A percentile compares a stretch with the other conserved stretches of the same genome.
phyloP scores from a whole-genome alignment of 1,140 invertebrate genomes.

The Halyomorpha halys region DNA sequence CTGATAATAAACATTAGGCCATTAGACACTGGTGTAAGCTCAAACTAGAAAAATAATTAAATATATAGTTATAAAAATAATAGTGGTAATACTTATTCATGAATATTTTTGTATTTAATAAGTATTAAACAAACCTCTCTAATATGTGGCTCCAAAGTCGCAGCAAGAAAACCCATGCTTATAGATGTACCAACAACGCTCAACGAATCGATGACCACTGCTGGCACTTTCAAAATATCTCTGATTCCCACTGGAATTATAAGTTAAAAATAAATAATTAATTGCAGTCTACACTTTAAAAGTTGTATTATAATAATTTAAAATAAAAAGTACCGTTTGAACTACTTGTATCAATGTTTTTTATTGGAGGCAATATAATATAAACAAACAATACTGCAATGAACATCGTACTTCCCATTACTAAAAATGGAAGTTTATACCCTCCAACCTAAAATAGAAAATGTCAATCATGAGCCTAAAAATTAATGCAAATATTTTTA shows the following conservation, averaged over 20 bases:
- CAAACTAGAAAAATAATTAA: constrained; percentile 37
- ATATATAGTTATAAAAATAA: background rate
- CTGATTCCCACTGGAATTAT: constrained; percentile 31
- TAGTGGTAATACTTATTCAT: background rate
- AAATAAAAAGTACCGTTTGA: background rate
- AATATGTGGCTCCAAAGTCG: constrained; percentile 45
- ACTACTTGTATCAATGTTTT: background rate
- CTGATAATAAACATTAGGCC: constrained; percentile 45
- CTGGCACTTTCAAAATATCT: constrained; percentile 34
- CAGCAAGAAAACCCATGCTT: constrained; percentile 42
- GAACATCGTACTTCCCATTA: constrained; percentile 44
- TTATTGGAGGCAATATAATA: constrained; percentile 36
- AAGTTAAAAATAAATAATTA: background rate
- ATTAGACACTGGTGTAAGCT: constrained; percentile 40
- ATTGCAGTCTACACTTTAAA: too few relatives aligned
- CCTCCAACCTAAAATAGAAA: constrained; percentile 40
- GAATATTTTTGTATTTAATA: background rate
- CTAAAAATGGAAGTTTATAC: constrained; percentile 48
- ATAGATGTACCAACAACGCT: constrained; percentile 36
- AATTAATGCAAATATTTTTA: too few relatives aligned
- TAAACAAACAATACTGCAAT: constrained; percentile 39
- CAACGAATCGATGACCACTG: constrained; percentile 36
- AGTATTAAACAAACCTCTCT: constrained; percentile 34
- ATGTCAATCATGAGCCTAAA: too few relatives aligned
- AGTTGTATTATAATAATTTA: background rate